Conservation (phyloP, 2,797 vertebrate species). For the Enteromius trimaculatus region DNA sequence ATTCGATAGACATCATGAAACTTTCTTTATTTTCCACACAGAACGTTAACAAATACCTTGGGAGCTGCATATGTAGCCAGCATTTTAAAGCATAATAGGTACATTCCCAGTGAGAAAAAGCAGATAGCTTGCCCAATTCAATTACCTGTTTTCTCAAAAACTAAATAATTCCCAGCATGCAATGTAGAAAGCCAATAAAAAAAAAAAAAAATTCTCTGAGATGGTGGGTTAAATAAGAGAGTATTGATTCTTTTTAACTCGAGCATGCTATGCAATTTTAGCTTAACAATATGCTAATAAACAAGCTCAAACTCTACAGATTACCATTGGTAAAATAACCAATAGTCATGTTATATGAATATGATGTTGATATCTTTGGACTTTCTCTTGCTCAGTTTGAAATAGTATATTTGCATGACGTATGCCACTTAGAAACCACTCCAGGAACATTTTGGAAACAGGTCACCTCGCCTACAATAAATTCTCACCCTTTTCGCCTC, state of each 20-base stretch:
- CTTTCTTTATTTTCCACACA: neutral
- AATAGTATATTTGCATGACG: constrained; percentile 20
- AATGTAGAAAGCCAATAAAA: neutral
- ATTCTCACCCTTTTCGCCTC: constrained; percentile 38
- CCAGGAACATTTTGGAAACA: constrained; percentile 34
- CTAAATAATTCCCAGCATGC: neutral
- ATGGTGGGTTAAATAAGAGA: neutral
- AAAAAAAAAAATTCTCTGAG: neutral
- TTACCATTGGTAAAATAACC: neutral
- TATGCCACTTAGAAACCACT: constrained; percentile 27
- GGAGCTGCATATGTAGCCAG: neutral
- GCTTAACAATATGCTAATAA: neutral
- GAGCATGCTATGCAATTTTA: too few species aligned
- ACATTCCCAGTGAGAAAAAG: neutral
- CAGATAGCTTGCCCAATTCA: neutral
- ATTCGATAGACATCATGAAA: constrained; percentile 6
- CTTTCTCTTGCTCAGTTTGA: neutral
- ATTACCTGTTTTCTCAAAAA: neutral
- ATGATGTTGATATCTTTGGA: neutral
- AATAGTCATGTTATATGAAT: neutral
- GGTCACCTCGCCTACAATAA: constrained; percentile 26
- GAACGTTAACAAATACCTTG: neutral
- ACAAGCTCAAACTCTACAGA: neutral
- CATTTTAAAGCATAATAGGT: neutral
- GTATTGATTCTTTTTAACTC: neutral